Evolutionary conservation across 2,113 vertebrate species (phyloP), one percentile per base, ranked within the genome.

Genomic region (Ictalurus punctatus): DNA sequence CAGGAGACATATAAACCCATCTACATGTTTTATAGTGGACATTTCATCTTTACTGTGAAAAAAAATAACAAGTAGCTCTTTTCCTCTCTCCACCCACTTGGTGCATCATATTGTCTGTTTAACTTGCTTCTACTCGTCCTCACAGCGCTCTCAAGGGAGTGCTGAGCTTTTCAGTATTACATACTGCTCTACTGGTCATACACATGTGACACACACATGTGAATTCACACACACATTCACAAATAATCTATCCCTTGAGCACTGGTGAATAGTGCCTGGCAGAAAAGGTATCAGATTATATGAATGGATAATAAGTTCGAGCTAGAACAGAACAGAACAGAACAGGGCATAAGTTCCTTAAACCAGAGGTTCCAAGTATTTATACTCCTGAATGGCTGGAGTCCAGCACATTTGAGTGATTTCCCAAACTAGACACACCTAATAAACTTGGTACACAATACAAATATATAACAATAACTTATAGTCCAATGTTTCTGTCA

Each of bases 11-110:
- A 58, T 12, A 76, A 86, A 58, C 63, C 23, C 12, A 69, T 67
- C 83, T 85, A 16, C 79, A 73, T 88, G 34, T 83, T 81, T 85
- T 81, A 63, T 61, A 65, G 37, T 87, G 34, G 30, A 83, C 19
- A 80, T 87, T 78, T 87, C 82, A 84, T 52, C 84, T 86, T 89
- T 34, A 74, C 54, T 84, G 17, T 84, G 25, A 56, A 73, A 87
- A 54, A 86, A 86, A 86, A 78, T 81, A 80, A 85, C 52, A 85
- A 73, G 78, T 78, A 27, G 23, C 27, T 52, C 13, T 59, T 23
- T 34, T 82, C 76, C 52, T n/a, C 34, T 80, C 56, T 69, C 63
- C 17, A 71, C 71, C 76, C 63, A 21, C 30, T 67, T 78, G 59
- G 14, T 34, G 16, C 69, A 89, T 79, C 83, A 71, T 82, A 71